Evolutionary conservation across 2,113 vertebrate genomes (phyloP).

Genomic region (Astatotilapia flaviijosephi): DNA sequence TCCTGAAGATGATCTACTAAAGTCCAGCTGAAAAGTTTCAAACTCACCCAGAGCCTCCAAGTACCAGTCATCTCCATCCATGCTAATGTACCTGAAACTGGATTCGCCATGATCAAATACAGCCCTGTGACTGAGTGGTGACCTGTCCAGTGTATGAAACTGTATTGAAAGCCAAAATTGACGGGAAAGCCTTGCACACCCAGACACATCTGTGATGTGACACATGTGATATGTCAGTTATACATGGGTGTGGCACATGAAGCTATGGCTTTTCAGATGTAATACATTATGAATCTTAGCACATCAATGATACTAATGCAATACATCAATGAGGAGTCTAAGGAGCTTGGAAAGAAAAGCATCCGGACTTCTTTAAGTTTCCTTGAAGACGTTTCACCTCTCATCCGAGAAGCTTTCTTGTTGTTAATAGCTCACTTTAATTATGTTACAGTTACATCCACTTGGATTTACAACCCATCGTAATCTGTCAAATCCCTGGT

Average conservation of each 20-base stretch:
- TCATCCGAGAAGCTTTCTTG: not conserved
- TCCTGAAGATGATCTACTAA: not conserved
- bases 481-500: not conserved
- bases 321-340: not conserved
- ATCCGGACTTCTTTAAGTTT: not conserved
- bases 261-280: not conserved
- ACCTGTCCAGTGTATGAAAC: not conserved
- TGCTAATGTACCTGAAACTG: not conserved
- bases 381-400: not conserved
- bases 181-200: not conserved
- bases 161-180: not conserved
- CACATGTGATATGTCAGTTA: not conserved
- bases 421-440: not conserved
- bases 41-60: not conserved
- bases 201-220: not conserved
- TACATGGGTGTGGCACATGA: not conserved
- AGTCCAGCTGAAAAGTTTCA: not conserved
- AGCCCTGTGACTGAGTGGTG: not conserved
- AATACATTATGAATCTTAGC: not conserved
- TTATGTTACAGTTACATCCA: not conserved
- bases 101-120: not conserved
- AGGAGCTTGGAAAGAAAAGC: not conserved
- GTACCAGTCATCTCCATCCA: not conserved
- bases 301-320: not conserved
- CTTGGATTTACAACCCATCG: not conserved